A percentile compares a stretch with the other conserved stretches of the same genome.
Conservation (phyloP, 1,140 invertebrate genomes). For the Sitobion miscanthi region DNA sequence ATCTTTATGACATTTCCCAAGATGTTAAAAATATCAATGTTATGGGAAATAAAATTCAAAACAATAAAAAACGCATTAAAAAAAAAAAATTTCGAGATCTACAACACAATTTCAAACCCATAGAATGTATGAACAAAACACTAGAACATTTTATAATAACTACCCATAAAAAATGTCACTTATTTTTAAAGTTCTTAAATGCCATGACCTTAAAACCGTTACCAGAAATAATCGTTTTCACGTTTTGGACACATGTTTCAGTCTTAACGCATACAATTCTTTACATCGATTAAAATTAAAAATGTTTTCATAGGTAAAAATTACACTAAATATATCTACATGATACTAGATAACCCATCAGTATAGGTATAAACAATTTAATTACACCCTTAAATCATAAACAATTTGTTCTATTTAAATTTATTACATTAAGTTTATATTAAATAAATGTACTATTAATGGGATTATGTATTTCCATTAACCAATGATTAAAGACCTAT, state of each 20-base stretch:
- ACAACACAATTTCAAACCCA: constrained; percentile 39
- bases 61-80: neutral
- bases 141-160: constrained; percentile 31
- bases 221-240: constrained; percentile 29
- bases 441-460: neutral
- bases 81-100: constrained; percentile 51
- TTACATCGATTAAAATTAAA: constrained; percentile 18
- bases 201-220: constrained; percentile 27
- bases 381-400: constrained; percentile 33
- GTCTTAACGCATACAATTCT: constrained; percentile 30
- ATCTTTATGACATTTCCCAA: neutral
- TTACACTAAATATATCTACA: constrained; percentile 37
- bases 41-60: constrained; percentile 8
- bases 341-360: constrained; percentile 25
- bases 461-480: neutral
- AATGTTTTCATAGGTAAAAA: constrained; percentile 27
- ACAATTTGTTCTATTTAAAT: constrained; percentile 23
- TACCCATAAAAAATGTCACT: constrained; percentile 24
- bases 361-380: constrained; percentile 27
- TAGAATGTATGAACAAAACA: constrained; percentile 43
- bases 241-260: constrained; percentile 45
- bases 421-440: constrained; percentile 37
- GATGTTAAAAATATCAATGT: constrained; percentile 14
- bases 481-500: neutral
- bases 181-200: constrained; percentile 20